Evolutionary conservation across 2,888 invertebrate genomes (phyloP).

Genomic region (Agrochola lota): DNA sequence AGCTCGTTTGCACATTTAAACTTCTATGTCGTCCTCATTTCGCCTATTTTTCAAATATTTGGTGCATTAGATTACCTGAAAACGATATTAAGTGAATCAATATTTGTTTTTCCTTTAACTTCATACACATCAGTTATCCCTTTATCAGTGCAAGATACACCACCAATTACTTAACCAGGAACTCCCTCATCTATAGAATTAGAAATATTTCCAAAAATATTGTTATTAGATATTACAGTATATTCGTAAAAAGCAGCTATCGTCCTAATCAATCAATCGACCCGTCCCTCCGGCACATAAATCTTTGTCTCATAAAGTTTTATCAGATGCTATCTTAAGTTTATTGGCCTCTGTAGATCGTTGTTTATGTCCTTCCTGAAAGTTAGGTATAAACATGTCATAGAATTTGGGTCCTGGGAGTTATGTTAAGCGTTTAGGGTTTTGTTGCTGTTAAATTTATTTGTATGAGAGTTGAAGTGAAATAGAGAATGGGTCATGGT

Average conservation of each 20-base stretch:
- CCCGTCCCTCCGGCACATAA: conserved; percentile 60
- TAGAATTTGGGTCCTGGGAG: conserved; percentile 36
- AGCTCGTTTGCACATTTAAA: not conserved
- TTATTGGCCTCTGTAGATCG: conserved; percentile 56
- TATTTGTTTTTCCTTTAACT: not conserved
- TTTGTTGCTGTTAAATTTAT: conserved; percentile 21
- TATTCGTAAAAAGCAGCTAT: conserved; percentile 44
- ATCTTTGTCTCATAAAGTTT: conserved; percentile 69
- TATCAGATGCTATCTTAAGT: conserved; percentile 65
- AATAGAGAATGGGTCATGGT: not conserved
- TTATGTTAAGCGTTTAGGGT: conserved; percentile 34
- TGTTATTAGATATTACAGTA: conserved; percentile 39
- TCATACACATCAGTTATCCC: not conserved
- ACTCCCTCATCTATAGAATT: conserved; percentile 8
- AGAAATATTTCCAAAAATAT: conserved; percentile 17
- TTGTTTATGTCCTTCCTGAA: conserved; percentile 57
- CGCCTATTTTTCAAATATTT: rapidly evolving
- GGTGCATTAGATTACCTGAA: not conserved
- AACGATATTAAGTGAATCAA: not conserved
- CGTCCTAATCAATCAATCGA: conserved; percentile 65
- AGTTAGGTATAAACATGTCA: conserved; percentile 56
- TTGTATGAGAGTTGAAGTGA: conserved; percentile 13
- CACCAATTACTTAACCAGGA: conserved; percentile 37
- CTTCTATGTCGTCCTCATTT: not conserved
- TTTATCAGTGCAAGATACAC: not conserved